Evolutionary conservation across 2,797 vertebrate species (phyloP), one percentile per base, ranked within the genome.

Genomic region (Knipowitschia caucasica): DNA sequence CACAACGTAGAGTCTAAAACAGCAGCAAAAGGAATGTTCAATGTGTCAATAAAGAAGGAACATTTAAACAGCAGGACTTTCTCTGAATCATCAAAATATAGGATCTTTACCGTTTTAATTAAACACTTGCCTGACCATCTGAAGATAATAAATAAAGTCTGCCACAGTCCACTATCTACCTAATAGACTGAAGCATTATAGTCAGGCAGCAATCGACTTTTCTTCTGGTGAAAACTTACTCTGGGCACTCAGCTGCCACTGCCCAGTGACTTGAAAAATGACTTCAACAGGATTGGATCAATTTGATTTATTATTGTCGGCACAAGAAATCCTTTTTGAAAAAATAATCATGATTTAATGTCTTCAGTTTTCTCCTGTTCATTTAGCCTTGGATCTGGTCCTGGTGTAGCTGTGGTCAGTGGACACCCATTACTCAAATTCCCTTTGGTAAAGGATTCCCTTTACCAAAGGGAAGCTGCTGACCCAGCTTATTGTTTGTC

Each of bases 51-150:
- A n/a, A n/a, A n/a, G n/a, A n/a, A n/a, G n/a, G n/a, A n/a, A n/a
- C 11, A n/a, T 9, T 12, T 11, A 33, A 31, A n/a, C 33, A n/a
- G 9, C 8, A 23, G 14, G 24, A n/a, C 35, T 50, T 33, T 21
- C 11, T 39, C 25, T 44, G 34, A 59, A 50, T 78, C 67, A 55
- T 39, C 59, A 58, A 17, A 62, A 50, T 59, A 26, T 39, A 59
- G 57, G 59, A 21, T 42, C 29, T 69, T 70, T 63, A 50, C 65
- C 38, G 39, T 74, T 78, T 82, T 77, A 74, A 79, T 81, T 76
- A 76, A 69, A 79, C 7, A 10, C 46, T 61, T 47, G 30, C 59
- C 51, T 67, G 69, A 62, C 73, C 67, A 69, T 69, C 54, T 68
- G 56, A 80, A 66, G 60, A 64, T 52, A 71, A 62, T 76, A 76